Conservation (phyloP, 2,113 vertebrate species). For the Machaerirhynchus nigripectus region DNA sequence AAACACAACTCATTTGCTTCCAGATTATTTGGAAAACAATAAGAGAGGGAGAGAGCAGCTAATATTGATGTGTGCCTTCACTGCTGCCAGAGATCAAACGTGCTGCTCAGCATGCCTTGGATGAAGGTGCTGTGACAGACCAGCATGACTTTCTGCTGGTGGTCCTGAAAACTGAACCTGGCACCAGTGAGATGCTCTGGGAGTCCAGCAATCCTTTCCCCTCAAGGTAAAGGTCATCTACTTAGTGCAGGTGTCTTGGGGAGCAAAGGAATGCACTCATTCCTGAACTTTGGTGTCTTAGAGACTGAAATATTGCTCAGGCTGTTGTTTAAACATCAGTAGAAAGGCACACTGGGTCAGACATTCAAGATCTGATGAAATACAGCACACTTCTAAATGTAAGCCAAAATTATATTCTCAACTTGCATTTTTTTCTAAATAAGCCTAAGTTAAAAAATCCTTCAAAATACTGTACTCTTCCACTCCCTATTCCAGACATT, state of each 20-base stretch:
- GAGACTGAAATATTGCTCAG: background rate
- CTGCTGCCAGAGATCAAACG: background rate
- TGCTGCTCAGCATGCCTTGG: background rate
- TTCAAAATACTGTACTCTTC: background rate
- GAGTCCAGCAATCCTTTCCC: background rate
- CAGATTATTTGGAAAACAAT: background rate
- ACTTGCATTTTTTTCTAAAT: background rate
- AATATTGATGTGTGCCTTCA: accelerated
- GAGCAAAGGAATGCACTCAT: background rate
- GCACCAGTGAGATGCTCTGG: background rate
- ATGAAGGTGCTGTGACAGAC: background rate
- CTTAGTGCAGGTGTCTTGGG: background rate
- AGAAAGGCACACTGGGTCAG: background rate
- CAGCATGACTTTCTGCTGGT: background rate
- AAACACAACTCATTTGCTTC: background rate
- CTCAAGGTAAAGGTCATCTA: background rate
- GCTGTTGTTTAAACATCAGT: background rate
- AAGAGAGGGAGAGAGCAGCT: background rate
- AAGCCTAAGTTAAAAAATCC: background rate
- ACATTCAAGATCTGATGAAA: background rate
- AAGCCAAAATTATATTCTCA: background rate
- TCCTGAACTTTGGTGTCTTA: background rate
- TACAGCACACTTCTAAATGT: background rate
- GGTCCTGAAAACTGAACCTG: background rate
- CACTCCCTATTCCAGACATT: background rate